Evolutionary conservation across 2,113 vertebrate species (phyloP), one percentile per base, ranked within the genome.

Genomic region (Oryzias woworae): DNA sequence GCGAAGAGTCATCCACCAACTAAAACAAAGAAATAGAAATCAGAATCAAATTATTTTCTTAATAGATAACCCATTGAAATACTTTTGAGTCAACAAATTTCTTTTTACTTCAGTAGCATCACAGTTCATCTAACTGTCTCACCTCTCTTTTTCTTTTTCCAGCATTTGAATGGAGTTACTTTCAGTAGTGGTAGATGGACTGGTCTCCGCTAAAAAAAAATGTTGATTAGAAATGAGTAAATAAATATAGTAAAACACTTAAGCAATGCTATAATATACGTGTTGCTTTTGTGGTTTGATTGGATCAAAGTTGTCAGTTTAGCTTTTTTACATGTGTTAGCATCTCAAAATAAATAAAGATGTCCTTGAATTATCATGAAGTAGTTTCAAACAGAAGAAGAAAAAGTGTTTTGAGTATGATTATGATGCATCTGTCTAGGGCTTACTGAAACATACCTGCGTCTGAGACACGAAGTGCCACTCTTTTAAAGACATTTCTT

Each of bases 1-100:
- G 14, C 88, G 83, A 7, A 88, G 80, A 69, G 17, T 20, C 4
- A 5, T 18, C 88, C 88, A 90, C 50, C 66, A 84, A 6, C 87
- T 85, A n/a, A 74, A 61, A 62, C 7, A 69, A 2, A 23, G 18
- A 66, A 7, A 23, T 2, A 1, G 5, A 58, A 42, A 1, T 6
- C 7, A 1, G 5, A 52, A 44, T 8, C 14, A 22, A 70, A 36
- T 47, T 0, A 44, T 2, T 72, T 51, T 12, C 36, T 36, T 36
- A 12, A 36, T 13, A 36, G 36, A 36, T 36, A 10, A 36, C 36
- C 36, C 10, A 36, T 36, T 36, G 36, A 36, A 36, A 36, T 36
- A 36, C 8, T 36, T 36, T 12, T 36, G 36, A 36, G 5, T 28
- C 26, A 28, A 28, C 26, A 5, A 1, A 28, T 28, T 36, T 12